Percentiles rank a stretch among this genome's conserved stretches.
These are phyloP conservation scores for Podarcis siculus DNA, from an alignment of 2,797 vertebrate species.

Conservation along the genomic window DNA sequence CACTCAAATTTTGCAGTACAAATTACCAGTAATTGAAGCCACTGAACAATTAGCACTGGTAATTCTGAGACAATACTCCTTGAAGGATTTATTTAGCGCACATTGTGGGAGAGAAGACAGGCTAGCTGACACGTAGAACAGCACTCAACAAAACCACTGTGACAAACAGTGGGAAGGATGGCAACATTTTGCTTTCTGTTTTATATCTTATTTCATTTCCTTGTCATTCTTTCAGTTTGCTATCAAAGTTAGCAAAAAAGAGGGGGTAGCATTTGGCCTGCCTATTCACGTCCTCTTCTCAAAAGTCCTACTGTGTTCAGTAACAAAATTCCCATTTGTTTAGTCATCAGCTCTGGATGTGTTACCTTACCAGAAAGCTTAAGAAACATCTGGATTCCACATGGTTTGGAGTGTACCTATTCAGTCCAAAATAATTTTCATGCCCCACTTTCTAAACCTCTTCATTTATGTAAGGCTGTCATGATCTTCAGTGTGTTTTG, in stretches of 20 bases:
- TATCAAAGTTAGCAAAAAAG: slow-evolving; percentile 7
- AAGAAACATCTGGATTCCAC: slow-evolving; percentile 74
- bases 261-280: slow-evolving; percentile 11
- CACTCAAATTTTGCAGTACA: slow-evolving; percentile 39
- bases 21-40: slow-evolving; percentile 56
- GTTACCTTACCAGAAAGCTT: slow-evolving; percentile 60
- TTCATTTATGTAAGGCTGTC: slow-evolving; percentile 38
- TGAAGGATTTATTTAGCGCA: slow-evolving; percentile 13
- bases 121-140: neutral
- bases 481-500: neutral
- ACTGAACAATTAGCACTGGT: slow-evolving; percentile 24
- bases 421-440: slow-evolving; percentile 46
- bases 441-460: slow-evolving; percentile 48
- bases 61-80: slow-evolving; percentile 36
- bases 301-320: slow-evolving; percentile 58
- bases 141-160: neutral
- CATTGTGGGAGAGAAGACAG: neutral
- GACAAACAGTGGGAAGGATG: neutral
- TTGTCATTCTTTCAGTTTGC: slow-evolving; percentile 21
- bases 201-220: neutral
- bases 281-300: slow-evolving; percentile 9
- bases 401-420: slow-evolving; percentile 52
- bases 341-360: slow-evolving; percentile 68
- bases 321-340: slow-evolving; percentile 70
- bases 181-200: slow-evolving; percentile 27